Conservation (phyloP, 30 jellyfish, hydroid and myxozoan species). For the Aurelia sp. region DNA sequence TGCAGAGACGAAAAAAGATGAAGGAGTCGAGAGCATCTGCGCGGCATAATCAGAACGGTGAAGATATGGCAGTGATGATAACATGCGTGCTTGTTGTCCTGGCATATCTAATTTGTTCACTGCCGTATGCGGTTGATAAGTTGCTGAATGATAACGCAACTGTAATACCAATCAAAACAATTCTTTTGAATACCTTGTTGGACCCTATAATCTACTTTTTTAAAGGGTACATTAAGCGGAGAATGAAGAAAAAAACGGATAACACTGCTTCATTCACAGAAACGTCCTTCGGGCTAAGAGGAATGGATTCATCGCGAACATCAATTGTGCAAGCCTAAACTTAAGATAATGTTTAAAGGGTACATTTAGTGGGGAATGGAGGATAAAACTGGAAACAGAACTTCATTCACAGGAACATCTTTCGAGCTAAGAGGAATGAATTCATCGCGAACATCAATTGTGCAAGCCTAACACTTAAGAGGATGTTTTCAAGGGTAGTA, state of each 20-base stretch:
- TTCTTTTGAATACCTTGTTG: not conserved
- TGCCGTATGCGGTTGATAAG: not conserved
- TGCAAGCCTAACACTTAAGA: too few relatives aligned
- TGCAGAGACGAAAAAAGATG: not conserved
- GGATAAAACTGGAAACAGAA: not conserved
- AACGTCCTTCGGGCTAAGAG: too few relatives aligned
- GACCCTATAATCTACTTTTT: constrained; percentile 2
- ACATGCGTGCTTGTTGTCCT: constrained; percentile 1
- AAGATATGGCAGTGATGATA: not conserved
- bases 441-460: too few relatives aligned
- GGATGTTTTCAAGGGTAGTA: too few relatives aligned
- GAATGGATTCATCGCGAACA: too few relatives aligned
- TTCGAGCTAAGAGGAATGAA: too few relatives aligned
- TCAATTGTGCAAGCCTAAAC: too few relatives aligned
- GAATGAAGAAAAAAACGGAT: not conserved
- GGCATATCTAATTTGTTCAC: not conserved
- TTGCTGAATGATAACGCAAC: not conserved
- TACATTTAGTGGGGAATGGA: not conserved
- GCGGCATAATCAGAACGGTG: not conserved
- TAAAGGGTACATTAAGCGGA: not conserved
- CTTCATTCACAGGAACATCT: too few relatives aligned
- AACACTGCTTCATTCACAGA: too few relatives aligned
- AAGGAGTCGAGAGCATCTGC: not conserved
- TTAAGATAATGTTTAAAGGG: not conserved
- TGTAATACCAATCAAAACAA: not conserved